Conservation (phyloP, 2,113 vertebrate genomes). For the Rhea pennata region DNA sequence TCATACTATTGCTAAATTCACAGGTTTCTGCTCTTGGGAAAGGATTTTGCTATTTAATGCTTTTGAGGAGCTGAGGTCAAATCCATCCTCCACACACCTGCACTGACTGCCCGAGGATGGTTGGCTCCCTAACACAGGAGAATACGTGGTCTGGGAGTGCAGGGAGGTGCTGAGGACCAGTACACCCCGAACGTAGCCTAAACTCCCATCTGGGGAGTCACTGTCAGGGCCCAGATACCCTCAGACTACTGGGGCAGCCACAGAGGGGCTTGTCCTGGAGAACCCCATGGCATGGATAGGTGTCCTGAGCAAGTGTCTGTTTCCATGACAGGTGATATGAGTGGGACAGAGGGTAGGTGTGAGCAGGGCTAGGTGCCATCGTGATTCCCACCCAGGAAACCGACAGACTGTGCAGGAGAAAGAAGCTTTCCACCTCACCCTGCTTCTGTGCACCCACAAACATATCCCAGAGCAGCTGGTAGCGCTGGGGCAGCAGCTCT, state of each 20-base stretch:
- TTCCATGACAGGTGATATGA: background rate
- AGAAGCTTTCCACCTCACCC: background rate
- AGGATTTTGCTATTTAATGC: background rate
- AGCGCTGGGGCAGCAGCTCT: background rate
- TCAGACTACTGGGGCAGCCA: background rate
- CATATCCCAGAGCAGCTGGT: background rate
- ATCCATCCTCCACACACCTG: background rate
- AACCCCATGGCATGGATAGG: background rate
- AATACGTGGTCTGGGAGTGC: background rate
- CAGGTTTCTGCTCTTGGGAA: accelerated
- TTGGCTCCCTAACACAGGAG: background rate
- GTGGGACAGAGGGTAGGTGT: background rate
- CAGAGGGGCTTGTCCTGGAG: background rate
- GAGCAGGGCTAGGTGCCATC: background rate
- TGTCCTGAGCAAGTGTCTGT: background rate
- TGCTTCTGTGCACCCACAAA: background rate
- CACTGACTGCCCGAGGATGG: accelerated
- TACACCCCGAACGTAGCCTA: background rate
- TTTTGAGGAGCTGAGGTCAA: background rate
- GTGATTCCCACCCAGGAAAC: background rate
- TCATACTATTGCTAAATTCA: background rate
- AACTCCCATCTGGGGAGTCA: background rate
- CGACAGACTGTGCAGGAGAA: accelerated
- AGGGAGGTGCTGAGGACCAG: accelerated
- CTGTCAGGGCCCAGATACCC: background rate